These are phyloP conservation scores for Pangasianodon hypophthalmus DNA, from an alignment of 2,113 vertebrate species.

Conservation along the genomic window DNA sequence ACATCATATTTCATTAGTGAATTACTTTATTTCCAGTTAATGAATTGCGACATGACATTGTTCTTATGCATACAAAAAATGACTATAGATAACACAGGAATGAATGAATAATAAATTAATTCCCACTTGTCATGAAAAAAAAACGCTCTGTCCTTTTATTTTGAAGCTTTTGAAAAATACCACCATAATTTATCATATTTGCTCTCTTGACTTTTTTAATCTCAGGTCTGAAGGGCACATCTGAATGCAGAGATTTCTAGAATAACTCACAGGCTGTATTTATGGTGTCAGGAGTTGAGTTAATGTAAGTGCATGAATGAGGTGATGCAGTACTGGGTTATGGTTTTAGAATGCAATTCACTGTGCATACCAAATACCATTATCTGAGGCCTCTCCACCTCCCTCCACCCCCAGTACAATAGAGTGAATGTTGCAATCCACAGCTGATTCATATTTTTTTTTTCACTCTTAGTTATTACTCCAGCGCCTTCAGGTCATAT, in stretches of 20 bases:
- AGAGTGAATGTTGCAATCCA: constrained; percentile 7
- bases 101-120: neutral
- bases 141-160: neutral
- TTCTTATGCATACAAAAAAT: constrained; percentile 1
- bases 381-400: neutral
- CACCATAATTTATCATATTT: neutral
- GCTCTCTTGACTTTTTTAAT: constrained; percentile 3
- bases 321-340: constrained; percentile 18
- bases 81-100: neutral
- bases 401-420: neutral
- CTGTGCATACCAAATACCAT: constrained; percentile 37
- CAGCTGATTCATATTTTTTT: constrained; percentile 47
- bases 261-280: neutral
- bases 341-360: constrained; percentile 17
- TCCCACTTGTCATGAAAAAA: neutral
- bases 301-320: constrained; percentile 23
- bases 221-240: neutral
- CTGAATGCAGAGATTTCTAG: neutral
- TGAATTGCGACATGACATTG: neutral
- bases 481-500: constrained; percentile 42
- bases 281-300: constrained; percentile 15
- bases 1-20: constrained; percentile 23
- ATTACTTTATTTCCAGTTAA: constrained; percentile 18
- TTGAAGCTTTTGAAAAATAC: neutral
- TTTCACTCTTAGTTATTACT: constrained; percentile 44